Evolutionary conservation across 2,797 vertebrate genomes (phyloP), one percentile per base, ranked within the genome.

Genomic region (Acrocephalus scirpaceus): DNA sequence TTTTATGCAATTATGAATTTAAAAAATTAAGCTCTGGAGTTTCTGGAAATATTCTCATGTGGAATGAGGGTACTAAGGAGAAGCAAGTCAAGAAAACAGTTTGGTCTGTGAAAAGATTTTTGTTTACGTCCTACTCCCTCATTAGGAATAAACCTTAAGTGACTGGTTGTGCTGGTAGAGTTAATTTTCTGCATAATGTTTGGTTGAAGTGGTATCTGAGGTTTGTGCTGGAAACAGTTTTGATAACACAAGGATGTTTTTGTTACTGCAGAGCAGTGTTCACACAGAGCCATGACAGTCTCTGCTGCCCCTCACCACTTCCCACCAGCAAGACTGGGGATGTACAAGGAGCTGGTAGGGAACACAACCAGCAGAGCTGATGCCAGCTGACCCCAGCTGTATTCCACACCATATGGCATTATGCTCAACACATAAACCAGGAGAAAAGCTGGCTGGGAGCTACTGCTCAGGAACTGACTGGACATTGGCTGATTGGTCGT

Each of bases 1-100:
- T 72, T 92, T 81, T 54, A 64, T 81, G 29, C 20, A 64, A 45
- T 57, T 83, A 62, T 84, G 56, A 75, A 89, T 91, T 87, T 47
- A 80, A 86, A 81, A 75, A 16, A 44, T n/a, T 67, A 73, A 64
- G 15, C 15, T 64, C 22, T 74, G 32, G 34, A 51, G 16, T 30
- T 20, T 53, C 44, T 82, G 72, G 40, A 75, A 85, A 82, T 88
- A 75, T 8, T 32, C 5, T 82, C 18, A 2, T 12, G 13, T 65
- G 16, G 10, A 1, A 0, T 48, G 51, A 85, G 11, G 3, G 4
- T 5, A 57, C 5, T 5, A 53, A 77, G 8, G 2, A 5, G 10
- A 89, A 87, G 6, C 13, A 81, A 77, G 10, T 8, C 7, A 84
- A 74, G n/a, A 80, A 91, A 73, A 66, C 8, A 42, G 3, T 86